phyloP scores from a whole-genome alignment of 2,113 vertebrate species.

The Percina caprodes region DNA sequence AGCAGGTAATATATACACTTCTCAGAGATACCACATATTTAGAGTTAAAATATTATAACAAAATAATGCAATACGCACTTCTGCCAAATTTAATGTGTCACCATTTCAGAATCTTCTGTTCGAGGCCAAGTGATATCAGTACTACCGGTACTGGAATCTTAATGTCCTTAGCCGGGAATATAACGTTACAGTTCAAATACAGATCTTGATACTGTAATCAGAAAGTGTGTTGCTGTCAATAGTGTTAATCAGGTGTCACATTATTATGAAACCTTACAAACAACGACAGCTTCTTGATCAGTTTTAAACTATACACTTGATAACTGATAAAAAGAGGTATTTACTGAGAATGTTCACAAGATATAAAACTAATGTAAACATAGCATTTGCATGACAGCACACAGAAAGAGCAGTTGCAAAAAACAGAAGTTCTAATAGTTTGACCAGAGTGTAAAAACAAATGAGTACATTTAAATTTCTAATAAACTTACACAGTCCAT shows the following conservation, averaged over 20 bases:
- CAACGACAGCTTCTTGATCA: background rate
- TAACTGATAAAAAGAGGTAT: background rate
- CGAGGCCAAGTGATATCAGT: background rate
- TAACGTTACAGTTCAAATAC: background rate
- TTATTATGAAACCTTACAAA: background rate
- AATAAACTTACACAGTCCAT: slow-evolving; percentile 84
- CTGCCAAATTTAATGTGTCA: background rate
- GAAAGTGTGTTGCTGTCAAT: background rate
- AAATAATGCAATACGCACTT: background rate
- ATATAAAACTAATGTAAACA: background rate
- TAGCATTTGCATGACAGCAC: background rate
- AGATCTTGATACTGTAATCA: background rate
- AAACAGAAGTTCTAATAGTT: background rate
- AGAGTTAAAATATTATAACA: background rate
- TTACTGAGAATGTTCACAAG: background rate
- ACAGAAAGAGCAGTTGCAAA: background rate
- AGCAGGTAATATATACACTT: background rate
- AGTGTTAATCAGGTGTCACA: background rate
- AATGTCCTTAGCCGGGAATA: background rate
- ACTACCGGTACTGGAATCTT: background rate
- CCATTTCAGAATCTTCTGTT: background rate
- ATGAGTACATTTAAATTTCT: background rate
- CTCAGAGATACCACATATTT: background rate
- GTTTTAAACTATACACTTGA: background rate
- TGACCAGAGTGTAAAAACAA: background rate